These are phyloP conservation scores for Psilopsiagon aymara DNA, from an alignment of 2,113 vertebrate species.

Conservation along the genomic window DNA sequence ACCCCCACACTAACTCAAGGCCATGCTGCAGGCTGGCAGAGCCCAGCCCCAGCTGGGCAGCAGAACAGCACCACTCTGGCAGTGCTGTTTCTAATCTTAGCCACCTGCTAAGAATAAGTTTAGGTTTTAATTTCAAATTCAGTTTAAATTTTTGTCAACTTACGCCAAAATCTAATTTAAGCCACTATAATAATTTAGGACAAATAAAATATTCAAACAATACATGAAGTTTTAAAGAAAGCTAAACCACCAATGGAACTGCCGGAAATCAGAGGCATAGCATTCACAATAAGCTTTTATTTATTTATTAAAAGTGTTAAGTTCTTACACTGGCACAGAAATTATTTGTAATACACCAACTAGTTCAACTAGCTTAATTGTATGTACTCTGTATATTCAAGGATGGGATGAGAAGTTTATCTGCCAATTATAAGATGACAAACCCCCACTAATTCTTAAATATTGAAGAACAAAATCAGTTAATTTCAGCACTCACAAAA, in stretches of 20 bases:
- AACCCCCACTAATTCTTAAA: background rate
- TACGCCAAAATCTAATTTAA: background rate
- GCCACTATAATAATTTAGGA: background rate
- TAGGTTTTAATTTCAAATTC: background rate
- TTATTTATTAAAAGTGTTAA: background rate
- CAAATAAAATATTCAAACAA: background rate
- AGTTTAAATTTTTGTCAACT: background rate
- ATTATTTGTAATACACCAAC: background rate
- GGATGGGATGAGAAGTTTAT: background rate
- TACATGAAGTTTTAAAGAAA: background rate
- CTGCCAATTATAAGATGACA: background rate
- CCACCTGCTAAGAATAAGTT: background rate
- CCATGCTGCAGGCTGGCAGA: background rate
- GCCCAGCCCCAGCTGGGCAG: background rate
- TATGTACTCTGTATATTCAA: background rate
- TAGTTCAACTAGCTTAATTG: background rate
- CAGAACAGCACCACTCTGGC: rapidly evolving
- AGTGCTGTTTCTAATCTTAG: background rate
- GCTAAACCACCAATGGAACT: background rate
- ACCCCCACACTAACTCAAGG: rapidly evolving
- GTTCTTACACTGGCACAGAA: background rate
- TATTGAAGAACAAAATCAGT: background rate
- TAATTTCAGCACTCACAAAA: background rate
- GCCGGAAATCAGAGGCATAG: background rate
- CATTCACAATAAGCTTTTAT: background rate